phyloP scores from a whole-genome alignment of 2,888 invertebrate species.

The Aleiodes leptofemur region DNA sequence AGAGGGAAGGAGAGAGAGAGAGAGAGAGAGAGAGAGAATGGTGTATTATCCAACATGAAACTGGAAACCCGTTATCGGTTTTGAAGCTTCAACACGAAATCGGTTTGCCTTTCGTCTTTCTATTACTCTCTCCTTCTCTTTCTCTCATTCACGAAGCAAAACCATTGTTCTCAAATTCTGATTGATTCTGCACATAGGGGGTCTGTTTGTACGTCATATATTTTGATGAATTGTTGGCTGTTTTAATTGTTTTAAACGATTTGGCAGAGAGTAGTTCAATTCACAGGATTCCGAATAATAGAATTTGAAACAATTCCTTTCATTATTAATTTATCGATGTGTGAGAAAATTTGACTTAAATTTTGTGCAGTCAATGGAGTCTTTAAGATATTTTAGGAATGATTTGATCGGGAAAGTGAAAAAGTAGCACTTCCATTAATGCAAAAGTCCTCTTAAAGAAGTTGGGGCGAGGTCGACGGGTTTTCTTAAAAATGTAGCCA shows the following conservation, averaged over 20 bases:
- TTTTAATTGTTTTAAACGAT: conserved; percentile 1
- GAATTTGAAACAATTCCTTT: no score
- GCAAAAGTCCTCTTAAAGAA: no score
- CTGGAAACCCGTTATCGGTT: conserved; percentile 48
- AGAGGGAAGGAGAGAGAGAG: not conserved
- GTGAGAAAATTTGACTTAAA: no score
- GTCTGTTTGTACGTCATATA: conserved; percentile 7
- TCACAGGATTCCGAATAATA: not conserved
- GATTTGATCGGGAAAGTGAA: no score
- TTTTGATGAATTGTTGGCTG: conserved; percentile 16
- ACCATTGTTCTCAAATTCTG: conserved; percentile 26
- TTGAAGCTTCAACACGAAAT: conserved; percentile 43
- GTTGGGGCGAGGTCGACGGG: no score
- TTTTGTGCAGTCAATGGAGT: no score
- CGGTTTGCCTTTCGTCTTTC: conserved; percentile 47
- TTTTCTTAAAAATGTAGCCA: no score
- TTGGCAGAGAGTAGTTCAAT: not conserved
- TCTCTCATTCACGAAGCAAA: conserved; percentile 23
- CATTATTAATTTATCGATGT: no score
- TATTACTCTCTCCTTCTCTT: conserved; percentile 11
- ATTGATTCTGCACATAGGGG: conserved; percentile 12
- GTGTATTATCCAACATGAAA: conserved; percentile 42
- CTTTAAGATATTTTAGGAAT: no score
- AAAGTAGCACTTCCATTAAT: no score
- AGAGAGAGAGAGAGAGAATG: conserved; percentile 2